Evolutionary conservation across 1,140 invertebrate species (phyloP).

Genomic region (Mercenaria mercenaria): DNA sequence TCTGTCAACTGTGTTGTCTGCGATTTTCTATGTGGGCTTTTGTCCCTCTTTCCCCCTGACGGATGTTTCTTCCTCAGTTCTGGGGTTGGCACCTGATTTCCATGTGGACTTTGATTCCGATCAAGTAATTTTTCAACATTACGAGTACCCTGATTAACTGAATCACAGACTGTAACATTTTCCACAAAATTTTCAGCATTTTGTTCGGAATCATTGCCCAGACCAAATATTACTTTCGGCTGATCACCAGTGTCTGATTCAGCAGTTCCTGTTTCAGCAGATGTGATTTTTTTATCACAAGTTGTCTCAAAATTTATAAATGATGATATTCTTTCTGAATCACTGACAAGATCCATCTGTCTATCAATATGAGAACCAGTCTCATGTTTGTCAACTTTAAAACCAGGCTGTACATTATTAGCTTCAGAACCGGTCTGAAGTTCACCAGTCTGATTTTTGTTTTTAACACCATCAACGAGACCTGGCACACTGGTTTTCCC

Average conservation of each 20-base stretch:
- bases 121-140: background rate
- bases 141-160: background rate
- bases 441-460: background rate
- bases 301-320: constrained; percentile 3
- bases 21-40: constrained; percentile 33
- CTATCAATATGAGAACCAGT: background rate
- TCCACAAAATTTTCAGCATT: background rate
- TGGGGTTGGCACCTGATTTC: background rate
- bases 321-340: background rate
- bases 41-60: constrained; percentile 27
- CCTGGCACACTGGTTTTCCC: background rate
- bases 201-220: background rate
- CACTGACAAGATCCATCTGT: background rate
- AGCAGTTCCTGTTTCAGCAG: background rate
- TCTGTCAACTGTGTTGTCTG: constrained; percentile 77
- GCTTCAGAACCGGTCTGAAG: background rate
- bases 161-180: background rate
- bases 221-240: background rate
- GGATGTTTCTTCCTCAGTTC: constrained; percentile 21
- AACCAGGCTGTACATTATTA: background rate
- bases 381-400: background rate
- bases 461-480: background rate
- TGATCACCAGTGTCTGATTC: background rate
- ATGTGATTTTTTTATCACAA: background rate
- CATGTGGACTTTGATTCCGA: background rate